These are phyloP conservation scores for Epistrophe eligans DNA, from an alignment of 2,888 invertebrate species.

Conservation along the genomic window DNA sequence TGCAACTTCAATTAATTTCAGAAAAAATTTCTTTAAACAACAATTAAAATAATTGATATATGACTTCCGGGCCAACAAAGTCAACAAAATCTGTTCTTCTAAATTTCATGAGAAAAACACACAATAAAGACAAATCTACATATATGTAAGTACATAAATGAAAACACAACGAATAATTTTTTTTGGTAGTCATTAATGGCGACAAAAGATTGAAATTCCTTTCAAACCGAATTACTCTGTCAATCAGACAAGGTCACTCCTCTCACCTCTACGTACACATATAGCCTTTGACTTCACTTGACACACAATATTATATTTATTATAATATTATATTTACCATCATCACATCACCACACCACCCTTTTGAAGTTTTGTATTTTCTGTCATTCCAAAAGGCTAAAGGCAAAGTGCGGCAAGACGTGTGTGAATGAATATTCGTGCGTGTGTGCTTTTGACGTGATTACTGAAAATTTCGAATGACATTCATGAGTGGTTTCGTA, in stretches of 20 bases:
- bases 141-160: not conserved
- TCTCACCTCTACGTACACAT: constrained; percentile 38
- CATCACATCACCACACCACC: constrained; percentile 15
- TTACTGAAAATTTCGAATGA: constrained; percentile 63
- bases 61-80: constrained; percentile 39
- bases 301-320: constrained; percentile 14
- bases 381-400: constrained; percentile 1
- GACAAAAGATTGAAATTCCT: constrained; percentile 60
- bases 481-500: constrained; percentile 33
- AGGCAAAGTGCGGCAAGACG: constrained; percentile 1
- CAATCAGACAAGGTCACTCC: constrained; percentile 71
- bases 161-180: constrained; percentile 6
- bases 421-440: not conserved
- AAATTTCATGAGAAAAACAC: constrained; percentile 22
- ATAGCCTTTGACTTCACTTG: constrained; percentile 52
- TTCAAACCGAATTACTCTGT: constrained; percentile 55
- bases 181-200: constrained; percentile 40
- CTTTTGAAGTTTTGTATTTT: constrained; percentile 33
- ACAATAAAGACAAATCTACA: not conserved
- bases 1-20: constrained; percentile 21
- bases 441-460: constrained; percentile 54
- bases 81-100: not conserved
- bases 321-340: constrained; percentile 5
- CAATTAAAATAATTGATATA: constrained; percentile 58
- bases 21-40: constrained; percentile 7